Percentiles rank a stretch among this genome's conserved stretches.
These are phyloP conservation scores for Rachycentron canadum DNA, from an alignment of 2,797 vertebrate species.

Conservation along the genomic window DNA sequence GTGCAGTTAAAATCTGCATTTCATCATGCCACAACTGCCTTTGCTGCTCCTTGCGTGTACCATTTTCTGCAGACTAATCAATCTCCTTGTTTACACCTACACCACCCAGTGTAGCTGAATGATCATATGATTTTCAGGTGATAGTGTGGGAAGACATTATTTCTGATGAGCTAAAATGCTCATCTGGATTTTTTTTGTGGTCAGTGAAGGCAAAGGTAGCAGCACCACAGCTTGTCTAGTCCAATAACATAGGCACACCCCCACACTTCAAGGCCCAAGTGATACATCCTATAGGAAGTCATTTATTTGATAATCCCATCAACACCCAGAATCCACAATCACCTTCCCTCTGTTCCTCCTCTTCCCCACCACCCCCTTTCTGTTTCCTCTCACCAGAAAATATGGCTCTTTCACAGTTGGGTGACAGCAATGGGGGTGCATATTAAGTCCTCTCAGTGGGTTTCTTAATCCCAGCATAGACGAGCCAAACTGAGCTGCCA, in stretches of 20 bases:
- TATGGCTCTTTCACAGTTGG: conserved; percentile 46
- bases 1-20: too few species aligned
- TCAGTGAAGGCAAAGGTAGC: background rate
- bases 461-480: conserved; percentile 61
- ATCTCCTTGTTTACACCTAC: too few species aligned
- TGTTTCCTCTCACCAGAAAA: conserved; percentile 29
- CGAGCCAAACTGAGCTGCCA: conserved; percentile 25
- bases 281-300: background rate
- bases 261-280: background rate
- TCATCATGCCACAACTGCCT: too few species aligned
- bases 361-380: conserved; percentile 12
- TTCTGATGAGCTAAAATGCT: background rate
- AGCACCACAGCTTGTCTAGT: background rate
- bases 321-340: conserved; percentile 6
- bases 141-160: too few species aligned
- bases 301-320: conserved; percentile 26
- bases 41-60: too few species aligned
- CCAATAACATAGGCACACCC: background rate
- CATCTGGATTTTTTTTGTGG: background rate
- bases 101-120: too few species aligned
- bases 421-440: conserved; percentile 41
- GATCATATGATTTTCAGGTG: background rate
- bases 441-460: conserved; percentile 62
- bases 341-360: conserved; percentile 5
- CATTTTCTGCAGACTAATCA: too few species aligned